Conservation (phyloP, 2,113 vertebrate species). For the Gambusia holbrooki region DNA sequence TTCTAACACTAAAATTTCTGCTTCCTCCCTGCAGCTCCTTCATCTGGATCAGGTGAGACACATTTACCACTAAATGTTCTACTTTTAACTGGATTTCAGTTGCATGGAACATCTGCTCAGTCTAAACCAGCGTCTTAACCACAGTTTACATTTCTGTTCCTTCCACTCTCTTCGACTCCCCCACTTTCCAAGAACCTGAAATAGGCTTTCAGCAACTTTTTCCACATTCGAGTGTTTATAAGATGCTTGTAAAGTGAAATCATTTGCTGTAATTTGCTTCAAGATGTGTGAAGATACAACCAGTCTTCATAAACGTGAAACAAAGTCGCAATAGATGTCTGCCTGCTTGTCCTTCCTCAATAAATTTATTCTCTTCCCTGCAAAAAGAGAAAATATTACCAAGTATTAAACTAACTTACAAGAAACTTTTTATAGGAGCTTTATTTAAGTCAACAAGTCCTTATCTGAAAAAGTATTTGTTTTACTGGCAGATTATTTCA, state of each 20-base stretch:
- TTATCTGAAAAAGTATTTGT: no score
- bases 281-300: neutral
- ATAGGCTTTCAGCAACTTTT: conserved; percentile 26
- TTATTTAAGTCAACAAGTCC: no score
- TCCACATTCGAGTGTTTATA: neutral
- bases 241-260: neutral
- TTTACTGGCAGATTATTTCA: no score
- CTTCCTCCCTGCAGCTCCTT: conserved; percentile 80
- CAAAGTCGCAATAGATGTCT: neutral
- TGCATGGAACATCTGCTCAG: conserved; percentile 28
- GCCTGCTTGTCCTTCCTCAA: neutral
- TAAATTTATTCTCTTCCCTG: neutral
- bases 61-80: neutral
- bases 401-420: no score
- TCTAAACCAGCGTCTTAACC: conserved; percentile 11
- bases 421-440: no score
- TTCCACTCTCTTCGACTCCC: conserved; percentile 13
- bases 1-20: conserved; percentile 37
- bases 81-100: conserved; percentile 8
- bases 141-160: conserved; percentile 11
- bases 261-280: neutral
- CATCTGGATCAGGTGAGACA: conserved; percentile 88
- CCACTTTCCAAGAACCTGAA: conserved; percentile 43
- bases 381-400: no score
- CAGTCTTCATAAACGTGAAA: no score